Evolutionary conservation across 2,113 vertebrate genomes (phyloP).

Genomic region (Neofelis nebulosa): DNA sequence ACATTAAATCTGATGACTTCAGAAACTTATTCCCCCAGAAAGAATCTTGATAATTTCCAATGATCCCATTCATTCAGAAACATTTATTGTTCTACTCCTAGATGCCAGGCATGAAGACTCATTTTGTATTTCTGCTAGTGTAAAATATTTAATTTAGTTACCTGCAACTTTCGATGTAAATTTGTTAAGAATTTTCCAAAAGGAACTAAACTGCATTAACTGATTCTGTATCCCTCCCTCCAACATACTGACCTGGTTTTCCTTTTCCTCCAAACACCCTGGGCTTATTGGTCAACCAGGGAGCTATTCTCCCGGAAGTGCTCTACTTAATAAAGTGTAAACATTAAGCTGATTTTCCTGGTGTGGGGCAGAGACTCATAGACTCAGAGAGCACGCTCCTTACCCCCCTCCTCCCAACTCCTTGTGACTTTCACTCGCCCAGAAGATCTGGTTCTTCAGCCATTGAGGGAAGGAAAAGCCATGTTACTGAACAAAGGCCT

Average conservation of each 20-base stretch:
- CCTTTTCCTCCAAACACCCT: neutral
- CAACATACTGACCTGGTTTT: neutral
- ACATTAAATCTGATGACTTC: neutral
- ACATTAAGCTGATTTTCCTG: neutral
- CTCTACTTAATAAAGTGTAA: accelerated
- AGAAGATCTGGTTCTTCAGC: accelerated
- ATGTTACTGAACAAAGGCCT: neutral
- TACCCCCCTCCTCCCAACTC: accelerated
- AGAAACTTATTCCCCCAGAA: neutral
- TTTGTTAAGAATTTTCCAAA: neutral
- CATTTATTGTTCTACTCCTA: neutral
- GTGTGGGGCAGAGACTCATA: neutral
- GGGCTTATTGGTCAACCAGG: neutral
- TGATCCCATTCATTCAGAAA: neutral
- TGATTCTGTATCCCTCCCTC: neutral
- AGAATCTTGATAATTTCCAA: neutral
- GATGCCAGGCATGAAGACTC: neutral
- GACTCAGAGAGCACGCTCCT: neutral
- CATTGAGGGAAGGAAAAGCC: neutral
- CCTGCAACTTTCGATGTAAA: neutral
- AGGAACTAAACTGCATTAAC: neutral
- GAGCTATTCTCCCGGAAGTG: accelerated
- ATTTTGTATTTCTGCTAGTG: neutral
- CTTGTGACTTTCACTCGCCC: neutral
- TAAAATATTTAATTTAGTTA: neutral